A percentile compares a stretch with the other conserved stretches of the same genome.
Conservation (phyloP, 2,113 vertebrate genomes). For the Gallinago undulata region DNA sequence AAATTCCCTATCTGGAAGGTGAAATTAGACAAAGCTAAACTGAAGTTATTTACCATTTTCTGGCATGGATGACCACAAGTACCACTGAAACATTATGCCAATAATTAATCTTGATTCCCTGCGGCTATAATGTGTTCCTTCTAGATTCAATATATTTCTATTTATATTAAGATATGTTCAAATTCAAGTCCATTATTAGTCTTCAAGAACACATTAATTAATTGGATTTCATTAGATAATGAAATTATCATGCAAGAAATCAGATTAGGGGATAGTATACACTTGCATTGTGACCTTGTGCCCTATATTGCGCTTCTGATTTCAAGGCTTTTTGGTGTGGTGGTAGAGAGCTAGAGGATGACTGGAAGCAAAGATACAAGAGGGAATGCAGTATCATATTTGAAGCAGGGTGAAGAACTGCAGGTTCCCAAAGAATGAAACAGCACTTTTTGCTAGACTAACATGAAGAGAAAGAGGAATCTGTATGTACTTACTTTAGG, state of each 20-base stretch:
- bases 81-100: neutral
- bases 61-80: neutral
- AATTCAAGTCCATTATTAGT: neutral
- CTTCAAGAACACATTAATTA: neutral
- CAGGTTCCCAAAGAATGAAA: neutral
- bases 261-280: neutral
- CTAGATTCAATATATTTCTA: neutral
- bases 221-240: neutral
- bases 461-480: neutral
- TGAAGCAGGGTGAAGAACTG: neutral
- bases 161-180: neutral
- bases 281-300: neutral
- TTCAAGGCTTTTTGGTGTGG: neutral
- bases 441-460: neutral
- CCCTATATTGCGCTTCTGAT: neutral
- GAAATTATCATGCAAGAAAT: neutral
- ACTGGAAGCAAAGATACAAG: neutral
- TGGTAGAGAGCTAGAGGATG: neutral
- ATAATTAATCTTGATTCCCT: neutral
- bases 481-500: neutral
- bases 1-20: neutral
- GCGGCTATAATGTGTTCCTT: neutral
- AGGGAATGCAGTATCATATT: neutral
- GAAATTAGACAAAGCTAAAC: neutral
- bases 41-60: neutral